phyloP scores from a whole-genome alignment of 2,113 vertebrate species.

The Thinocorus orbignyianus region DNA sequence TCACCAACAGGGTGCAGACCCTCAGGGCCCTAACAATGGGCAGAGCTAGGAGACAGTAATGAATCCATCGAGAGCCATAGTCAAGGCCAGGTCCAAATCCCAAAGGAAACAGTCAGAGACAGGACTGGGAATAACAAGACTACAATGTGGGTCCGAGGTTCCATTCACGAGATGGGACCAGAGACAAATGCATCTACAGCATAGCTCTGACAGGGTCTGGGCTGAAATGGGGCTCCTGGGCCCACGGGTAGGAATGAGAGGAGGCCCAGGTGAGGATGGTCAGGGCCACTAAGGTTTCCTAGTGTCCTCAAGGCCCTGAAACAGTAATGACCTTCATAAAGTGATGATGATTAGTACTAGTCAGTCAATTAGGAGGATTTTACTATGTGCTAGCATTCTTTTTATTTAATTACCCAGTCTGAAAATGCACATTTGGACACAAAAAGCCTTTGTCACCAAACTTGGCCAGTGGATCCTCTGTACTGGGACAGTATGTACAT shows the following conservation, averaged over 20 bases:
- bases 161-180: not conserved
- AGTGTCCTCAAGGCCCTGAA: not conserved
- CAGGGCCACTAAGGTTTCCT: not conserved
- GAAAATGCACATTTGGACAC: not conserved
- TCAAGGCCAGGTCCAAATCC: not conserved
- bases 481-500: not conserved
- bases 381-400: not conserved
- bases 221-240: not conserved
- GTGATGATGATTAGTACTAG: not conserved
- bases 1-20: not conserved
- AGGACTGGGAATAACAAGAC: not conserved
- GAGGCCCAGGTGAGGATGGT: not conserved
- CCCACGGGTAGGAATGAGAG: not conserved
- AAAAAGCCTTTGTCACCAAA: not conserved
- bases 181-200: not conserved
- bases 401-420: not conserved
- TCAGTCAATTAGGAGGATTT: not conserved
- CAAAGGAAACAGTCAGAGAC: not conserved
- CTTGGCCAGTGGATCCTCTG: not conserved
- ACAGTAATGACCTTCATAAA: not conserved
- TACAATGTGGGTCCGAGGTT: fast-evolving
- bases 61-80: not conserved
- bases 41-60: not conserved
- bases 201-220: not conserved
- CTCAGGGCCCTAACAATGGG: not conserved